These are phyloP conservation scores for Seriola quinqueradiata DNA, from an alignment of 2,113 vertebrate genomes.

Conservation along the genomic window DNA sequence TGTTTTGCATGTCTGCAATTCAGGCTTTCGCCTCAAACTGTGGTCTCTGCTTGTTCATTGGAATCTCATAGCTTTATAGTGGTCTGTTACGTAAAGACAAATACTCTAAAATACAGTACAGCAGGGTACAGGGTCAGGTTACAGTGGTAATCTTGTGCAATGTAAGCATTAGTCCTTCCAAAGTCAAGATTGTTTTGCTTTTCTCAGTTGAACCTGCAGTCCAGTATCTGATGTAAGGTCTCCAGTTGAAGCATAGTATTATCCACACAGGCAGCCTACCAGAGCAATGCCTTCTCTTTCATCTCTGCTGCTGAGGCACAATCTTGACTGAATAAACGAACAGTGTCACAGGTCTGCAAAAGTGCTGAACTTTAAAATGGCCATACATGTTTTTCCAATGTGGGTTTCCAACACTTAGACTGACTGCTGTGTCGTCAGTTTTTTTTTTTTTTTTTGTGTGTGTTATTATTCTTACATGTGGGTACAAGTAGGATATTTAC, in stretches of 20 bases:
- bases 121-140: not conserved
- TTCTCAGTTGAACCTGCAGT: not conserved
- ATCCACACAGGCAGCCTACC: not conserved
- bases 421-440: constrained; percentile 8
- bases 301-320: constrained; percentile 16
- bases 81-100: no score
- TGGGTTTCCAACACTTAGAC: constrained; percentile 33
- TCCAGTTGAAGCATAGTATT: constrained; percentile 1
- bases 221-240: constrained; percentile 2
- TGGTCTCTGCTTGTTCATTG: not conserved
- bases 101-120: not conserved
- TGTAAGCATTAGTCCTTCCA: not conserved
- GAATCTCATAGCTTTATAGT: not conserved
- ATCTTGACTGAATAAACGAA: constrained; percentile 3
- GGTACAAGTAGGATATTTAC: not conserved
- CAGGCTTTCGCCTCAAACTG: not conserved
- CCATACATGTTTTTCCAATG: constrained; percentile 18
- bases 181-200: not conserved
- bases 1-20: not conserved
- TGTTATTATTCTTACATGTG: constrained; percentile 4
- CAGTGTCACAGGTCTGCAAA: constrained; percentile 23
- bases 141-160: not conserved
- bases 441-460: not conserved
- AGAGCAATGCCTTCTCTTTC: constrained; percentile 3
- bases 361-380: constrained; percentile 5